phyloP scores from a whole-genome alignment of 2,888 invertebrate species.

The Hedychridium roseum region DNA sequence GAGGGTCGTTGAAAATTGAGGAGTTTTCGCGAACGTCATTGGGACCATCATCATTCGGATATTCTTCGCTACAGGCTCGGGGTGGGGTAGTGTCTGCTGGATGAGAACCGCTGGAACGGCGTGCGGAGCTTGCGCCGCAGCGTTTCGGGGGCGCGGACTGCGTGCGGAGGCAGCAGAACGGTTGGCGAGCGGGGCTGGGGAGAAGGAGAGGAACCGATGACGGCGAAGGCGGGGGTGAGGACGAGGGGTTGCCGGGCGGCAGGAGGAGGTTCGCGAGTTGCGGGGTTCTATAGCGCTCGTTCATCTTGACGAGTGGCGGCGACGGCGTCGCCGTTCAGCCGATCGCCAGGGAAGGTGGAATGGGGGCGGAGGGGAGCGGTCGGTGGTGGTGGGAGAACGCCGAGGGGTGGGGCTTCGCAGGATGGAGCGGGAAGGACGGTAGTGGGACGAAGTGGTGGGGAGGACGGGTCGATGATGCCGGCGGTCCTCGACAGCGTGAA shows the following conservation, averaged over 20 bases:
- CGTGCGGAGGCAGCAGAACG: conserved; percentile 27
- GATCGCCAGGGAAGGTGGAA: conserved; percentile 11
- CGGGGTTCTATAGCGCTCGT: too few relatives aligned
- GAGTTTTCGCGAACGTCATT: too few relatives aligned
- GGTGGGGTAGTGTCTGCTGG: conserved; percentile 1
- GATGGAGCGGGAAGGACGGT: conserved; percentile 57
- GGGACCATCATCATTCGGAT: too few relatives aligned
- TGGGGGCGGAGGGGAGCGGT: conserved; percentile 29
- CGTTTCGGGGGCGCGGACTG: conserved; percentile 33
- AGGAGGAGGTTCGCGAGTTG: conserved; percentile 15
- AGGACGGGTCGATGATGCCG: conserved; percentile 68
- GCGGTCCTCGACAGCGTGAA: conserved; percentile 56
- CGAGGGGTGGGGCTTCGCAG: conserved; percentile 63
- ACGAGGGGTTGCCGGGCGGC: conserved; percentile 10
- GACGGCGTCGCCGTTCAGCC: not conserved
- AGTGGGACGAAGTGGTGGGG: too few relatives aligned
- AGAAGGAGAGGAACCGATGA: conserved; percentile 8
- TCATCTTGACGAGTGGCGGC: conserved; percentile 13
- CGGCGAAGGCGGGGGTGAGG: conserved; percentile 11
- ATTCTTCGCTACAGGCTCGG: too few relatives aligned
- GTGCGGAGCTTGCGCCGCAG: conserved; percentile 30
- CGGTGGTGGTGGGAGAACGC: conserved; percentile 56
- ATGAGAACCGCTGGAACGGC: conserved; percentile 19
- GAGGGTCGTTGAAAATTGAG: too few relatives aligned
- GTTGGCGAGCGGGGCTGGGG: conserved; percentile 14